These are phyloP conservation scores for Diabrotica balteata DNA, from an alignment of 2,888 invertebrate genomes.

Conservation along the genomic window DNA sequence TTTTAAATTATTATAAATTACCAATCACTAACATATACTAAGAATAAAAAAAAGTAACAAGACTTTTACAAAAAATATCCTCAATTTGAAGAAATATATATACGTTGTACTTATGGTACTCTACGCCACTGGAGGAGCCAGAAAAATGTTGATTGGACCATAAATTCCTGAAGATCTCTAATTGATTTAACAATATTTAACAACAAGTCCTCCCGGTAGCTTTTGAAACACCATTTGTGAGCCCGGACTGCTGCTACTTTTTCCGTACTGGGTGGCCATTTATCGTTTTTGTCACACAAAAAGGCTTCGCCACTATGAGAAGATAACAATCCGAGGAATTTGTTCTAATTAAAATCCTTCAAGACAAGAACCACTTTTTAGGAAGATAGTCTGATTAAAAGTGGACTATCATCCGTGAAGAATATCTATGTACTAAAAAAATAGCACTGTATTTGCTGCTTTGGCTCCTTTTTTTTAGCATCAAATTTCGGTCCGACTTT, in stretches of 20 bases:
- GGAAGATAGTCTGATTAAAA: too few relatives aligned
- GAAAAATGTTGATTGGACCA: conserved; percentile 55
- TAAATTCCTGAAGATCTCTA: conserved; percentile 48
- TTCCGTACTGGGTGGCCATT: conserved; percentile 48
- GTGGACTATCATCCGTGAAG: too few relatives aligned
- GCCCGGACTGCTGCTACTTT: conserved; percentile 41
- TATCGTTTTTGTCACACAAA: conserved; percentile 47
- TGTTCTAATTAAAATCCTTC: conserved; percentile 40
- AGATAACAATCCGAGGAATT: conserved; percentile 33
- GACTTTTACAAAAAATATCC: too few relatives aligned
- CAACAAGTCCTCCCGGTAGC: conserved; percentile 46
- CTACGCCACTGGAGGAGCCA: conserved; percentile 29
- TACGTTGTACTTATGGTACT: neutral
- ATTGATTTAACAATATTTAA: conserved; percentile 51
- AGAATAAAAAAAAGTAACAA: too few relatives aligned
- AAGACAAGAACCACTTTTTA: conserved; percentile 8
- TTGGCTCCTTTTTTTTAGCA: too few relatives aligned
- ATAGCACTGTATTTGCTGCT: too few relatives aligned
- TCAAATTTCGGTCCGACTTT: too few relatives aligned
- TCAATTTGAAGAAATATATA: conserved; percentile 18
- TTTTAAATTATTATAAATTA: too few relatives aligned
- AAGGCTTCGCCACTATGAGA: conserved; percentile 35
- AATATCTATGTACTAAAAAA: too few relatives aligned
- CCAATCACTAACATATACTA: too few relatives aligned
- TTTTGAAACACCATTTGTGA: conserved; percentile 35